These are phyloP conservation scores for Plagodis pulveraria DNA, from an alignment of 2,888 invertebrate genomes.

Conservation along the genomic window DNA sequence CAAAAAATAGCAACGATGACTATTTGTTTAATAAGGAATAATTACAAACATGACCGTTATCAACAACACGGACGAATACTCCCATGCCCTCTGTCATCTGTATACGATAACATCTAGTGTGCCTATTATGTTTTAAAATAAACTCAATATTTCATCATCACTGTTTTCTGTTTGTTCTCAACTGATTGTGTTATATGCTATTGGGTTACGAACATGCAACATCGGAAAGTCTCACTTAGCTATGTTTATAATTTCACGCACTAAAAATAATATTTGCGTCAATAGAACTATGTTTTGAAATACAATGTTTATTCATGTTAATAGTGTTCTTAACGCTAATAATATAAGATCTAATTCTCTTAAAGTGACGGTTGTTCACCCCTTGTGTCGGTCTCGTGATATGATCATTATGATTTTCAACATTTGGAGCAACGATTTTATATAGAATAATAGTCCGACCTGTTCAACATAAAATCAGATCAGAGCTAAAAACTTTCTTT, in stretches of 20 bases:
- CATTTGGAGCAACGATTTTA: too few species aligned
- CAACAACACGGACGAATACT: constrained; percentile 31
- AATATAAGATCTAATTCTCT: neutral
- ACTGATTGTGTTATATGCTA: constrained; percentile 11
- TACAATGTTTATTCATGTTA: constrained; percentile 6
- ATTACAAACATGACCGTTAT: constrained; percentile 11
- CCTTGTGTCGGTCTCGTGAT: neutral
- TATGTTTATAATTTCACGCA: constrained; percentile 20
- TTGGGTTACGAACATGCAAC: constrained; percentile 11
- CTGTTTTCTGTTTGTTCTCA: constrained; percentile 3
- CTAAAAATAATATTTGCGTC: constrained; percentile 19
- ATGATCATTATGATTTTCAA: neutral
- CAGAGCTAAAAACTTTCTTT: too few species aligned
- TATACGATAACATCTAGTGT: constrained; percentile 20
- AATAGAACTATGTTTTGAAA: constrained; percentile 5
- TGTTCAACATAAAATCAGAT: too few species aligned
- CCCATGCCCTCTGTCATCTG: constrained; percentile 27
- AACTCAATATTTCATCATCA: constrained; percentile 27
- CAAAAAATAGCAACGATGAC: neutral
- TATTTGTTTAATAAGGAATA: constrained; percentile 1
- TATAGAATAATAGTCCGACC: too few species aligned
- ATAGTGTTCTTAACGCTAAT: neutral
- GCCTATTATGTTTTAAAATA: constrained; percentile 32
- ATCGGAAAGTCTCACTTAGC: constrained; percentile 11
- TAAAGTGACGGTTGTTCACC: neutral